Percentiles rank a stretch among this genome's conserved stretches.
Conservation (phyloP, 2,113 vertebrate genomes). For the Sturnira hondurensis region DNA sequence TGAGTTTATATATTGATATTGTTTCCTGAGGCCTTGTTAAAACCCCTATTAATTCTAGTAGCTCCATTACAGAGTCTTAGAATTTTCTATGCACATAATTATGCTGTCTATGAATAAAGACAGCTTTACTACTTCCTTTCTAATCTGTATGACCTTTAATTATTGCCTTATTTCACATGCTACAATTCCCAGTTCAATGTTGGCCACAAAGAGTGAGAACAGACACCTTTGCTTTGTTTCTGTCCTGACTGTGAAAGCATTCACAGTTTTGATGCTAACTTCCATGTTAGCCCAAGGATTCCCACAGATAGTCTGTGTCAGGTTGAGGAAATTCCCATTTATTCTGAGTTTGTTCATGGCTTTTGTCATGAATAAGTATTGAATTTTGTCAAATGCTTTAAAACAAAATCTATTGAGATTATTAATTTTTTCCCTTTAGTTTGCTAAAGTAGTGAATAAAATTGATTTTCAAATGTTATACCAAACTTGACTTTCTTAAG, state of each 20-base stretch:
- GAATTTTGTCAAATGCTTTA: not conserved
- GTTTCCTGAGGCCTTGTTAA: not conserved
- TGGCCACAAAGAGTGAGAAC: not conserved
- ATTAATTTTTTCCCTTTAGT: not conserved
- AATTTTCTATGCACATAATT: not conserved
- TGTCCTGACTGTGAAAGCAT: not conserved
- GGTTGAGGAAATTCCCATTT: not conserved
- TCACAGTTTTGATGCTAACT: not conserved
- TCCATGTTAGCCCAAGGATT: not conserved
- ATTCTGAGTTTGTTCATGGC: not conserved
- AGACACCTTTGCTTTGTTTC: not conserved
- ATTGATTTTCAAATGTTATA: slow-evolving; percentile 24
- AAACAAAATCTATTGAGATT: not conserved
- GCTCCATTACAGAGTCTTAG: not conserved
- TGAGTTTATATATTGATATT: not conserved
- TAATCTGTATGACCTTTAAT: not conserved
- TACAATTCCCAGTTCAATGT: not conserved
- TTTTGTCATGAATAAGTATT: not conserved
- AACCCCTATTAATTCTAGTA: not conserved
- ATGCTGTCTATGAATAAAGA: not conserved
- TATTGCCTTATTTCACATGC: not conserved
- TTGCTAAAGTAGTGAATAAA: not conserved
- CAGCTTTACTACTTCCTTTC: not conserved
- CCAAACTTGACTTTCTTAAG: not conserved
- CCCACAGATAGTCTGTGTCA: not conserved